Evolutionary conservation across 2,888 invertebrate species (phyloP).

Genomic region (Helicoverpa assulta): DNA sequence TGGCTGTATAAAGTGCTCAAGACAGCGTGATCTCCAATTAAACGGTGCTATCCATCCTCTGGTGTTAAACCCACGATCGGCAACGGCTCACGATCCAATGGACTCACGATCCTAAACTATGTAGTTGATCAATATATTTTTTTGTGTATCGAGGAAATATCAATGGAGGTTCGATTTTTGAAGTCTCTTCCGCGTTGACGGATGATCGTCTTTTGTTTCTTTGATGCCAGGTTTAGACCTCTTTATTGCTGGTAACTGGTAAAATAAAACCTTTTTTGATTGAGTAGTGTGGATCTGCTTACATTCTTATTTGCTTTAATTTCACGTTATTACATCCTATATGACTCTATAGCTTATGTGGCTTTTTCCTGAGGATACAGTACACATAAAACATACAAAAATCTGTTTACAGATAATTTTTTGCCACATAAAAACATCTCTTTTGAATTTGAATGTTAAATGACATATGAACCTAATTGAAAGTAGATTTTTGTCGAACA

Average conservation of each 20-base stretch:
- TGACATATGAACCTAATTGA: neutral
- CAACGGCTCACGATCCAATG: constrained; percentile 63
- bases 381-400: too few relatives aligned
- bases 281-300: too few relatives aligned
- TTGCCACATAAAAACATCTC: neutral
- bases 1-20: constrained; percentile 55
- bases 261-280: too few relatives aligned
- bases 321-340: too few relatives aligned
- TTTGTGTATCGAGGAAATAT: constrained; percentile 51
- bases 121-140: constrained; percentile 46
- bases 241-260: too few relatives aligned
- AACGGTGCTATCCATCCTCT: constrained; percentile 55
- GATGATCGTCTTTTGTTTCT: constrained; percentile 13
- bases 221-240: neutral
- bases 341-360: neutral
- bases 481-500: constrained; percentile 2
- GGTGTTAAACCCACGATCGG: constrained; percentile 60
- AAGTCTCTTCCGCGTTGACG: constrained; percentile 10
- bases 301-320: too few relatives aligned
- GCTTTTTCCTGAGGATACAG: neutral
- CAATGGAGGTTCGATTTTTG: neutral
- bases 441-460: neutral
- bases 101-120: constrained; percentile 54
- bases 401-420: neutral
- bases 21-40: constrained; percentile 64